Base-by-base conservation (phyloP, 2,888 invertebrate genomes). In the Criorhina ranunculi region DNA sequence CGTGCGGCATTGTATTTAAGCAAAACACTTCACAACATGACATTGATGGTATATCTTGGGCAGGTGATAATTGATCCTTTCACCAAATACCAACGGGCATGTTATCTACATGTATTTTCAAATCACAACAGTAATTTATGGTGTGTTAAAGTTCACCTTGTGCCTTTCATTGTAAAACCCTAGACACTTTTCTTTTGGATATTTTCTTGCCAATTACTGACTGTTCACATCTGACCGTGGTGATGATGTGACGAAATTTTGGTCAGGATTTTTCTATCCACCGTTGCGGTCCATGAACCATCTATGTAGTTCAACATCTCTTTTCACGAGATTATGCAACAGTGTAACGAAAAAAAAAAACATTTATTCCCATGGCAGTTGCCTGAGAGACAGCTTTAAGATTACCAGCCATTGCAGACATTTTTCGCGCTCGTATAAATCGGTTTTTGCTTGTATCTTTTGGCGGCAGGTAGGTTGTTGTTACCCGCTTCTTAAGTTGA, bases 31-130 rank as follows among this genome's bases (percentile, higher is more conserved):
- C 19, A 67, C 51, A 62, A 51, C 31, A 49, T 59, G 79, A 57
- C 83, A 79, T 69, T 79, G 73, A 42, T 69, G 69, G 35, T 46
- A 49, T 29, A 51, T 53, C 35, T 60, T 55, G 44, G 40, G n/a
- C 19, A 15, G 62, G 83, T 73, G 79, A 75, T 83, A 79, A 83
- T 83, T 83, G 83, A 75, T 83, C 83, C 83, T 83, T 83, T 83
- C 83, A 83, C 83, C 51, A 17, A 60, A 57, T 29, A 17, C 55
- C 33, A 33, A 11, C 7, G 31, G 24, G 8, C 9, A 44, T 3
- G 15, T 19, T 57, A 19, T 19, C 55, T 17, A 35, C 8, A 5
- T 6, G 24, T 24, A n/a, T 0, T n/a, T 17, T 57, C 17, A 46
- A 29, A 55, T 64, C 35, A 31, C n/a, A 5, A n/a, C 9, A 5